Conservation (phyloP, 2,113 vertebrate genomes). For the Cynoglossus semilaevis region DNA sequence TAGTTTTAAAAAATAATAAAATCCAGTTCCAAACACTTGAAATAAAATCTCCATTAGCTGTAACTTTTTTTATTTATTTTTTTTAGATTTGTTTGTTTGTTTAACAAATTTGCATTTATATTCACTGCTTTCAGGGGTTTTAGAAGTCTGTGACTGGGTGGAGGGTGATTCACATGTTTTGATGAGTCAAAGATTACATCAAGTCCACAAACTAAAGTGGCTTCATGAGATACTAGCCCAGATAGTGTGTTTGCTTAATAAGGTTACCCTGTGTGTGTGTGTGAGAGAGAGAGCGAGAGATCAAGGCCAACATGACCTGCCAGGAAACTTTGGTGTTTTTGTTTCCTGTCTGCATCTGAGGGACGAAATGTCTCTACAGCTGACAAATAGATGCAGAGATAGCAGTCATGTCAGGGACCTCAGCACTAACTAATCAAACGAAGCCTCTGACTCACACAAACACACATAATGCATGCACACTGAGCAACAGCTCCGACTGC, state of each 20-base stretch:
- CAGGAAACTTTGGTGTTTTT: constrained; percentile 47
- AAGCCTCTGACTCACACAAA: background rate
- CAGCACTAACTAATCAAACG: constrained; percentile 14
- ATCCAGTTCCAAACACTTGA: no score
- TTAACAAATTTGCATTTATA: no score
- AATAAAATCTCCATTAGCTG: no score
- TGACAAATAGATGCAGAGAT: constrained; percentile 53
- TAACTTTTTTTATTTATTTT: no score
- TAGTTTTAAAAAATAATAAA: no score
- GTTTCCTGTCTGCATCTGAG: constrained; percentile 42
- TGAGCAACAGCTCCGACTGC: background rate
- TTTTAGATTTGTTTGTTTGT: no score
- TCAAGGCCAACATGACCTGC: constrained; percentile 58
- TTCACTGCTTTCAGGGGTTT: no score
- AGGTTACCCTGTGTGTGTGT: background rate
- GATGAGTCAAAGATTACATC: background rate
- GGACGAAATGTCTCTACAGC: constrained; percentile 65
- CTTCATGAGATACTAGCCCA: background rate
- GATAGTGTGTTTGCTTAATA: background rate
- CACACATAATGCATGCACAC: background rate
- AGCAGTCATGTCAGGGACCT: constrained; percentile 61
- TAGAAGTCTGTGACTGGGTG: no score
- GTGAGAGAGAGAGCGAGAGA: background rate
- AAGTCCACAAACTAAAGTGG: no score
- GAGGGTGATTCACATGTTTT: no score